Evolutionary conservation across 2,797 vertebrate species (phyloP).

Genomic region (Manis pentadactyla): DNA sequence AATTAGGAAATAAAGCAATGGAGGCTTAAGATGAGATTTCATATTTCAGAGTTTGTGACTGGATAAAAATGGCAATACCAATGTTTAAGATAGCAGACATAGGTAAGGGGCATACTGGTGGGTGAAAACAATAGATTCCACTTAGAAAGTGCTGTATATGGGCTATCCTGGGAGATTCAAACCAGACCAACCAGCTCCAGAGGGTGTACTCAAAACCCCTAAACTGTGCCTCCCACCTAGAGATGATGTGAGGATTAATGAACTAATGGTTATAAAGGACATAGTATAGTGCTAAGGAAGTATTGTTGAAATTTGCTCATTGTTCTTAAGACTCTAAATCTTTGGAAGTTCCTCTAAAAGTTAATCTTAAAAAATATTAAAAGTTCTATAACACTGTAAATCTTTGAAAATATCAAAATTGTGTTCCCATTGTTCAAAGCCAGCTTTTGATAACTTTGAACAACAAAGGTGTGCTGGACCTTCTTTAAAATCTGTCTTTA

Average conservation of each 20-base stretch:
- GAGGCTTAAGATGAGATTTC: neutral
- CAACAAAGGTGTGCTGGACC: neutral
- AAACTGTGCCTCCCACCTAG: neutral
- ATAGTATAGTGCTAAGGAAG: neutral
- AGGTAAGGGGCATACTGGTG: neutral
- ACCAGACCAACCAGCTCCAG: neutral
- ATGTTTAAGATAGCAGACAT: neutral
- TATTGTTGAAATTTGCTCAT: neutral
- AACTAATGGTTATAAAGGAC: neutral
- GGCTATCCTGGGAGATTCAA: neutral
- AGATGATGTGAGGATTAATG: neutral
- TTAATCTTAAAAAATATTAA: no score
- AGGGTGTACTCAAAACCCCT: neutral
- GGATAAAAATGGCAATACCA: neutral
- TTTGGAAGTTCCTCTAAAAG: no score
- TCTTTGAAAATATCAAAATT: conserved; percentile 14
- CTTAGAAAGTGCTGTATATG: neutral
- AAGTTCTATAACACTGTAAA: neutral
- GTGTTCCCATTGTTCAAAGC: neutral
- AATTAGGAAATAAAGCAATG: neutral
- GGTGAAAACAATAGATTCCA: neutral
- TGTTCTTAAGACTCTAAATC: neutral
- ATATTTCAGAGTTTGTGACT: neutral
- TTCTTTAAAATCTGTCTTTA: neutral
- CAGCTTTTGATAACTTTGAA: neutral